Percentiles rank a stretch among this genome's conserved stretches.
These are phyloP conservation scores for Brachionus paranguensis DNA, from an alignment of 1,140 invertebrate species.

Conservation along the genomic window DNA sequence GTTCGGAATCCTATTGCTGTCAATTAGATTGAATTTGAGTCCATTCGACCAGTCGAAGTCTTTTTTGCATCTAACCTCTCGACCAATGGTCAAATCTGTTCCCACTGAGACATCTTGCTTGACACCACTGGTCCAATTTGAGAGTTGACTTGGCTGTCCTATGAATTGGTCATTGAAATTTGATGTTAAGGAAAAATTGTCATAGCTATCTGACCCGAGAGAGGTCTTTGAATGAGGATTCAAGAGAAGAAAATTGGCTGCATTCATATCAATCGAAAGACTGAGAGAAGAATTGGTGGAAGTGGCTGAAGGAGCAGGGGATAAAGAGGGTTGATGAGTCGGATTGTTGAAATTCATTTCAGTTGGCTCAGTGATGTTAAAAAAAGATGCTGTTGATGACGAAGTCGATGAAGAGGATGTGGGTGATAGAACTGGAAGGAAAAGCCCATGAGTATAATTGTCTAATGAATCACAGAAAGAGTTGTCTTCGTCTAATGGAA, in stretches of 20 bases:
- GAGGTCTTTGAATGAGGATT: background rate
- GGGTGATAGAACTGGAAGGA: background rate
- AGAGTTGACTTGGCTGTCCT: background rate
- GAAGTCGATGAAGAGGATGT: background rate
- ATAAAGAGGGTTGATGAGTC: background rate
- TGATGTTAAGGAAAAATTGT: background rate
- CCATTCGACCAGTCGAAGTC: background rate
- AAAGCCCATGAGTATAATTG: background rate
- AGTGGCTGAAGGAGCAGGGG: background rate
- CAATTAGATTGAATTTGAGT: background rate
- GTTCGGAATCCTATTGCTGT: background rate
- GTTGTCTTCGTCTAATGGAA: background rate
- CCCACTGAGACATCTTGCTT: constrained; percentile 15
- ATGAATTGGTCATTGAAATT: background rate
- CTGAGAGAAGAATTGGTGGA: background rate
- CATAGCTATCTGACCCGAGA: background rate
- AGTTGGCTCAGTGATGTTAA: background rate
- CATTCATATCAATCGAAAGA: background rate
- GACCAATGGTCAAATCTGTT: background rate
- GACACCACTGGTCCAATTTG: background rate
- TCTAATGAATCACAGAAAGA: background rate
- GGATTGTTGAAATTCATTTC: background rate
- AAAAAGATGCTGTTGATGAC: constrained; percentile 1
- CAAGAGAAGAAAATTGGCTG: background rate
- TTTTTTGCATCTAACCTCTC: constrained; percentile 3